Conservation (phyloP, 2,113 vertebrate genomes). For the Progne subis region DNA sequence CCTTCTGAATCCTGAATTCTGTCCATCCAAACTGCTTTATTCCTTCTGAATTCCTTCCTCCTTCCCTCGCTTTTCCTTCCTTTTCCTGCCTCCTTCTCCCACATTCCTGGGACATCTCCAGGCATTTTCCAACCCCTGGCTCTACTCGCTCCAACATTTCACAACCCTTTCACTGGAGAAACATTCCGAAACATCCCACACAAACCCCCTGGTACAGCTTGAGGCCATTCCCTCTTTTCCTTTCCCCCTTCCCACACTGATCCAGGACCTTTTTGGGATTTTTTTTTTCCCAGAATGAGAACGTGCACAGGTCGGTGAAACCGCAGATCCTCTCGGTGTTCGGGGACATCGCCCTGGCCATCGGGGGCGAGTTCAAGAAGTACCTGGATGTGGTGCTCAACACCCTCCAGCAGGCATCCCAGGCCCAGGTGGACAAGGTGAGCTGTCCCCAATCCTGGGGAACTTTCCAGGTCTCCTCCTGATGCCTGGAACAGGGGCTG, state of each 20-base stretch:
- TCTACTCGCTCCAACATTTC: accelerated
- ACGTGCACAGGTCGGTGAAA: slow-evolving; percentile 96
- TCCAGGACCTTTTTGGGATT: not conserved
- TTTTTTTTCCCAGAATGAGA: slow-evolving; percentile 85
- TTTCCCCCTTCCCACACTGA: accelerated
- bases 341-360: slow-evolving; percentile 95
- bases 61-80: not conserved
- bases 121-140: not conserved
- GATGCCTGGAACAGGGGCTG: not conserved
- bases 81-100: not conserved
- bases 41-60: not conserved
- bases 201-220: accelerated
- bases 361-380: slow-evolving; percentile 98
- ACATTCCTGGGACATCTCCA: not conserved
- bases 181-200: accelerated
- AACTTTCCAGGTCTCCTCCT: not conserved
- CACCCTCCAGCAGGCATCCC: slow-evolving; percentile 95
- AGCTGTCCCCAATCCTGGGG: not conserved
- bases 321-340: slow-evolving; percentile 97
- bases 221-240: not conserved
- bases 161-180: not conserved
- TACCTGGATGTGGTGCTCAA: slow-evolving; percentile 96
- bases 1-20: not conserved
- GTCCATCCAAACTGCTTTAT: not conserved
- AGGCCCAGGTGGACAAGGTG: slow-evolving; percentile 98